Percentiles rank a stretch among this genome's conserved stretches.
These are phyloP conservation scores for human DNA, from an alignment of 2,113 vertebrate genomes.

Conservation along the genomic window GRCh38 chr1:88954001-88954500, in stretches of 20 bases:
- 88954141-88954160: too few relatives aligned
- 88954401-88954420: not conserved
- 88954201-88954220: not conserved
- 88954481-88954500: not conserved
- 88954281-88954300: not conserved
- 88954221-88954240: not conserved
- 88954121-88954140: too few relatives aligned
- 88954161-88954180: too few relatives aligned
- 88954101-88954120: too few relatives aligned
- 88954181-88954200: too few relatives aligned
- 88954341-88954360: not conserved
- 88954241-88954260: not conserved
- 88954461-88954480: not conserved
- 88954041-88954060: too few relatives aligned
- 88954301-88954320: not conserved
- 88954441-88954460: not conserved
- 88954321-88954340: not conserved
- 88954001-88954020: too few relatives aligned
- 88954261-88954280: not conserved
- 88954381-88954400: constrained; percentile 11
- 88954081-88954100: too few relatives aligned
- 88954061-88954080: too few relatives aligned
- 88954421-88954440: not conserved
- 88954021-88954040: too few relatives aligned
- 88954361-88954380: not conserved